Percentiles rank a stretch among this genome's conserved stretches.
phyloP scores from a whole-genome alignment of 1,140 invertebrate species.

The Andricus grossulariae region DNA sequence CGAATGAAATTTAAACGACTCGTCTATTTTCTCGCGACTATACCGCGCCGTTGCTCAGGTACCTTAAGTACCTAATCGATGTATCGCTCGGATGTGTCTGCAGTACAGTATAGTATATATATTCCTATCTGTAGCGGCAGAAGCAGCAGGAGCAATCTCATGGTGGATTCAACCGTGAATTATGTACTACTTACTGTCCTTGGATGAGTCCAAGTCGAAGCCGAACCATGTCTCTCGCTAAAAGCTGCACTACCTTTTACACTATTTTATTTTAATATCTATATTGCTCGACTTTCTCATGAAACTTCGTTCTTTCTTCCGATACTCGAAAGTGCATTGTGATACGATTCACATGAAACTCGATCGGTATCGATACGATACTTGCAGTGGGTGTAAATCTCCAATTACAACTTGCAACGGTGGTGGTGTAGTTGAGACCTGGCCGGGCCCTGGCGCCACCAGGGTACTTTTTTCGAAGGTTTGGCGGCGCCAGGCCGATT shows the following conservation, averaged over 20 bases:
- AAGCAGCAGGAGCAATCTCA: slow-evolving; percentile 46
- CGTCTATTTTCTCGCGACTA: slow-evolving; percentile 26
- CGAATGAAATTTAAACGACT: slow-evolving; percentile 21
- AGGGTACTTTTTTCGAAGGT: no score
- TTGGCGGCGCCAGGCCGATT: no score
- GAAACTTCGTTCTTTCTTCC: slow-evolving; percentile 6
- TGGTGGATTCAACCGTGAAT: slow-evolving; percentile 60
- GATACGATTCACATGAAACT: slow-evolving; percentile 17
- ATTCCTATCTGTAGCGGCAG: slow-evolving; percentile 17
- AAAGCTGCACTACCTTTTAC: slow-evolving; percentile 10
- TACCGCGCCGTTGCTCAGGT: background rate
- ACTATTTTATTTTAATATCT: slow-evolving; percentile 27
- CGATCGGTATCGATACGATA: background rate
- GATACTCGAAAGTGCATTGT: slow-evolving; percentile 2
- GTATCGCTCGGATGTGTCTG: slow-evolving; percentile 9
- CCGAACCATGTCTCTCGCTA: slow-evolving; percentile 15
- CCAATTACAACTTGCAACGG: background rate
- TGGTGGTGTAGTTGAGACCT: background rate
- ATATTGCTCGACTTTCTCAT: slow-evolving; percentile 49
- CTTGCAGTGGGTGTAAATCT: background rate
- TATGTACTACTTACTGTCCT: slow-evolving; percentile 54
- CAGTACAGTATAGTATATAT: background rate
- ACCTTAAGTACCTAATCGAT: slow-evolving; percentile 5
- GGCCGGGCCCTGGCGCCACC: no score
- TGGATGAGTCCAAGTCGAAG: slow-evolving; percentile 1